phyloP scores from a whole-genome alignment of 2,797 vertebrate species.

The Brachymystax lenok region DNA sequence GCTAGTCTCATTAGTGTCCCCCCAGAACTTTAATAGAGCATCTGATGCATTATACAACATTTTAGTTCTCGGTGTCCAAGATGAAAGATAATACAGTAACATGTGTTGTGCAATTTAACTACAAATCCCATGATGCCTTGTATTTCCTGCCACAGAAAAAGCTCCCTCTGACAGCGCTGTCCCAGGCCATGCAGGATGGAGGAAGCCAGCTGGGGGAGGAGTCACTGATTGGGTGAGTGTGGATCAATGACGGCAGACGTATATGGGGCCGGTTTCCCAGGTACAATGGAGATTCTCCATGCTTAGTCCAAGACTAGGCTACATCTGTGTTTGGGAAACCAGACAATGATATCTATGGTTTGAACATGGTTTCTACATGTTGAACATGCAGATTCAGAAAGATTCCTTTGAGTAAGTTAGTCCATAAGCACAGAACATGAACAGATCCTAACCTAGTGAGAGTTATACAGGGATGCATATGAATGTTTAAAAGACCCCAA shows the following conservation, averaged over 20 bases:
- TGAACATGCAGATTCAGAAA: too few relatives aligned
- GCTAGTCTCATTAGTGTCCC: not conserved
- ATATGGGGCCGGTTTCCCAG: not conserved
- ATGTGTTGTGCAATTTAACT: not conserved
- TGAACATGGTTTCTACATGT: too few relatives aligned
- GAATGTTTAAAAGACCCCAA: not conserved
- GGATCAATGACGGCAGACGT: not conserved
- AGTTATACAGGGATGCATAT: not conserved
- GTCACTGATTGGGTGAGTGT: slow-evolving; percentile 86
- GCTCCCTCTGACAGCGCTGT: slow-evolving; percentile 86
- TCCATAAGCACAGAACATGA: not conserved
- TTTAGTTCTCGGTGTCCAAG: too few relatives aligned
- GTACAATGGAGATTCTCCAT: not conserved
- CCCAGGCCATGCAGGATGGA: slow-evolving; percentile 91
- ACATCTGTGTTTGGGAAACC: too few relatives aligned
- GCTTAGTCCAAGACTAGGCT: too few relatives aligned
- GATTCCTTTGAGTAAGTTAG: not conserved
- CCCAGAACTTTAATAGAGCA: too few relatives aligned
- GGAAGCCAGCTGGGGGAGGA: slow-evolving; percentile 87
- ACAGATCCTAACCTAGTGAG: not conserved
- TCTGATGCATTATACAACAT: too few relatives aligned
- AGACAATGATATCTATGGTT: too few relatives aligned
- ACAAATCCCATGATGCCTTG: not conserved
- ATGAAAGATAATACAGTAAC: not conserved
- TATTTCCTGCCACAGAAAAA: slow-evolving; percentile 82